Evolutionary conservation across 2,113 vertebrate genomes (phyloP).

Genomic region (Sphyrna mokarran): DNA sequence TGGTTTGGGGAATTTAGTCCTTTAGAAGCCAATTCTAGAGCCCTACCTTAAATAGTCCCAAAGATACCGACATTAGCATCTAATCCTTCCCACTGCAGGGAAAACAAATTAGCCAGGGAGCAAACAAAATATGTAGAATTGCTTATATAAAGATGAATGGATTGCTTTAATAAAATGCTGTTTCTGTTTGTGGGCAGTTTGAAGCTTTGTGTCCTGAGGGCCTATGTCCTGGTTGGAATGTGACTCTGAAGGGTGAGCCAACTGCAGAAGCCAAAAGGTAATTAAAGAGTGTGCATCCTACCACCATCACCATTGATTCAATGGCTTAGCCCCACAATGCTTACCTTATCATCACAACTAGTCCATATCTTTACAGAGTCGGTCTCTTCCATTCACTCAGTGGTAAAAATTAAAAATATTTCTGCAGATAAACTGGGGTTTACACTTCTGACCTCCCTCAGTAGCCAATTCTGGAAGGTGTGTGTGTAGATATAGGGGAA

Average conservation of each 20-base stretch:
- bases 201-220: slow-evolving; percentile 67
- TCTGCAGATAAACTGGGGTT: not conserved
- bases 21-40: too few relatives aligned
- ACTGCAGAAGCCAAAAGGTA: slow-evolving; percentile 56
- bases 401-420: not conserved
- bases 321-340: not conserved
- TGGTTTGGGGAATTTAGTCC: too few relatives aligned
- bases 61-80: not conserved
- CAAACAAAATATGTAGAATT: not conserved
- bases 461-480: not conserved
- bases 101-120: not conserved
- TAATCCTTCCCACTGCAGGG: not conserved
- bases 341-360: too few relatives aligned
- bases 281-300: slow-evolving; percentile 41
- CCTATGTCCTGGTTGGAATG: slow-evolving; percentile 65
- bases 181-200: slow-evolving; percentile 50
- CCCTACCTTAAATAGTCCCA: not conserved
- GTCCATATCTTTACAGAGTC: not conserved
- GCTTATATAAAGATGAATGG: not conserved
- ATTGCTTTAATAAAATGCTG: not conserved
- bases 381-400: not conserved
- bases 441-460: not conserved
- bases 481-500: not conserved
- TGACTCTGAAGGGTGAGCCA: slow-evolving; percentile 58
- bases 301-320: not conserved